Conservation (phyloP, 2,797 vertebrate species). For the Labroides dimidiatus region DNA sequence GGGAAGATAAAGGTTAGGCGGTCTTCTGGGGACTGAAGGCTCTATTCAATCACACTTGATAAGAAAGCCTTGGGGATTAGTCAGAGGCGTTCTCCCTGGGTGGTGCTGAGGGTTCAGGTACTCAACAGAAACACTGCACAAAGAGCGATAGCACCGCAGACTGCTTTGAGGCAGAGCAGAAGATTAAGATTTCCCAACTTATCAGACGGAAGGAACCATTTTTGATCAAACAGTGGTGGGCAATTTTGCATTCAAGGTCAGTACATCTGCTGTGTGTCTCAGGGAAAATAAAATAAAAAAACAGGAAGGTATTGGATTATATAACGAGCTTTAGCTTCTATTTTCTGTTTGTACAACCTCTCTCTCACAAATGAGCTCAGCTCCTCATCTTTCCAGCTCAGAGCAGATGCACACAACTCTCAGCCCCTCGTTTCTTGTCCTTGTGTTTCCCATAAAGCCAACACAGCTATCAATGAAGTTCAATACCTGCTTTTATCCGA, state of each 20-base stretch:
- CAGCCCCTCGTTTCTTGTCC: conserved; percentile 29
- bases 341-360: conserved; percentile 36
- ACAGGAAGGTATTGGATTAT: conserved; percentile 45
- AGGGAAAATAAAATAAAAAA: conserved; percentile 46
- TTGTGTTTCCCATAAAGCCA: conserved; percentile 47
- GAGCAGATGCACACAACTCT: conserved; percentile 34
- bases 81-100: conserved; percentile 69
- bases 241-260: conserved; percentile 66
- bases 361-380: conserved; percentile 53
- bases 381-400: conserved; percentile 48
- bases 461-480: conserved; percentile 52
- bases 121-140: conserved; percentile 66
- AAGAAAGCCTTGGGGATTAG: conserved; percentile 74
- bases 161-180: conserved; percentile 58
- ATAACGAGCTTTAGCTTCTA: conserved; percentile 42
- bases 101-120: conserved; percentile 68
- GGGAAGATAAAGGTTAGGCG: conserved; percentile 68
- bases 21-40: conserved; percentile 67
- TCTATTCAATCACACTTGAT: conserved; percentile 77
- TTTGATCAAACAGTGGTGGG: conserved; percentile 56
- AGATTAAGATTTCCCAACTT: conserved; percentile 69
- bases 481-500: conserved; percentile 51
- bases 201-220: conserved; percentile 44
- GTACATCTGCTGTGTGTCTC: conserved; percentile 37
- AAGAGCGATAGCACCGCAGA: conserved; percentile 52